phyloP scores from a whole-genome alignment of 1,140 invertebrate species.

The Drosophila ohnishii region DNA sequence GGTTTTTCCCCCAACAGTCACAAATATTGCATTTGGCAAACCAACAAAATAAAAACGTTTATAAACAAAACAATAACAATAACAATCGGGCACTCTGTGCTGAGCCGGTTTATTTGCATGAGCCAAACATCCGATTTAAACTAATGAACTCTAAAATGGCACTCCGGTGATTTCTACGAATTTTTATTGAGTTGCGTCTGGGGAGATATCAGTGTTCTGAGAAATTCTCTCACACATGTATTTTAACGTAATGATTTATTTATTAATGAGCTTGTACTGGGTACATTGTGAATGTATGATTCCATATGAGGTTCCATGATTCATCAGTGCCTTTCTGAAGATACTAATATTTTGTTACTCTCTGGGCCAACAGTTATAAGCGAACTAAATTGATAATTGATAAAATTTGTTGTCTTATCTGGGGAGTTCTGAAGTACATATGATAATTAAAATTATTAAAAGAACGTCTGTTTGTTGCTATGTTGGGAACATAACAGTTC shows the following conservation, averaged over 20 bases:
- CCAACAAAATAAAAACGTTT: conserved; percentile 18
- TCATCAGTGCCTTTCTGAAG: neutral
- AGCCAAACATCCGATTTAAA: conserved; percentile 43
- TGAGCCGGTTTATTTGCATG: conserved; percentile 65
- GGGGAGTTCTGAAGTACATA: too few relatives aligned
- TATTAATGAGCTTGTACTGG: conserved; percentile 13
- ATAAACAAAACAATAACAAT: conserved; percentile 29
- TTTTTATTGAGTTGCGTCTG: conserved; percentile 33
- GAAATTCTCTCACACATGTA: conserved; percentile 24
- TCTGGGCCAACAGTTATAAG: neutral
- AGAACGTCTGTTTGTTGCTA: neutral
- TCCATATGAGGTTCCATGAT: neutral
- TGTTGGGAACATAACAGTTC: neutral
- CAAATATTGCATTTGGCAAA: conserved; percentile 36
- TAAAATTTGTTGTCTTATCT: conserved; percentile 4
- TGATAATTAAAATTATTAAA: neutral
- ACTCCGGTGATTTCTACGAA: conserved; percentile 54
- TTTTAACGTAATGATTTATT: conserved; percentile 9
- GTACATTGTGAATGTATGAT: neutral
- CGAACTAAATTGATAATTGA: neutral
- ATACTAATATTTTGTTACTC: neutral
- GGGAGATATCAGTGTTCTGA: conserved; percentile 14
- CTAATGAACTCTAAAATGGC: conserved; percentile 61
- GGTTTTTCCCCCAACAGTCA: conserved; percentile 13
- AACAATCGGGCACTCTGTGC: conserved; percentile 11